A percentile compares a stretch with the other conserved stretches of the same genome.
Evolutionary conservation across 23 tunicate genomes (phyloP).

Genomic region (Ascidia mentula): DNA sequence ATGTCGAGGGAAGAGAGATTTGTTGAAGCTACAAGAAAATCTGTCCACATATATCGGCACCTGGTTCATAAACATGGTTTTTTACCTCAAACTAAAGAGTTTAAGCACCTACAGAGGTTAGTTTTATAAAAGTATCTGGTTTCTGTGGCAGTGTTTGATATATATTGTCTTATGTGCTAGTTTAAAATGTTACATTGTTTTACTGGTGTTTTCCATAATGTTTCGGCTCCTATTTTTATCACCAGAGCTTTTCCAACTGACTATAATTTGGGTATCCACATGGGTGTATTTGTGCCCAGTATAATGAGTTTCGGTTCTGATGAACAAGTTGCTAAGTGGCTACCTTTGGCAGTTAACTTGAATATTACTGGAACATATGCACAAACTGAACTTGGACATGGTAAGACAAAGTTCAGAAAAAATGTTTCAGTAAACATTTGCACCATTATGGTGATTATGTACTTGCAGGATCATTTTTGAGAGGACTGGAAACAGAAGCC

Average conservation of each 20-base stretch:
- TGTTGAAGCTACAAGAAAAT: constrained; percentile 27
- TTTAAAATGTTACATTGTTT: too few relatives aligned
- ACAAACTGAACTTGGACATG: constrained; percentile 95
- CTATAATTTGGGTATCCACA: constrained; percentile 38
- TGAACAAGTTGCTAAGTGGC: constrained; percentile 87
- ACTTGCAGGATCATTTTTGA: constrained; percentile 67
- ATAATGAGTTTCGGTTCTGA: constrained; percentile 58
- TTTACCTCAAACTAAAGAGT: constrained; percentile 3
- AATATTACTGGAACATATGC: constrained; percentile 88
- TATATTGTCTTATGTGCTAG: too few relatives aligned
- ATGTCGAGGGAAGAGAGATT: constrained; percentile 75
- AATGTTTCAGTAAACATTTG: too few relatives aligned
- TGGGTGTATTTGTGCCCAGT: constrained; percentile 65
- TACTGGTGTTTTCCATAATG: too few relatives aligned
- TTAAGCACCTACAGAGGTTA: constrained; percentile 24
- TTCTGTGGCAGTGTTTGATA: too few relatives aligned
- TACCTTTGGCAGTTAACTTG: constrained; percentile 55
- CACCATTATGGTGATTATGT: too few relatives aligned
- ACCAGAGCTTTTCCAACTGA: constrained; percentile 31
- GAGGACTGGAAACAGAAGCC: constrained; percentile 79
- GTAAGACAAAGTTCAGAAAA: constrained; percentile 25
- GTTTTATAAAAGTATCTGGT: too few relatives aligned
- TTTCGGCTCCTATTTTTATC: too few relatives aligned
- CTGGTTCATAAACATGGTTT: constrained; percentile 15
- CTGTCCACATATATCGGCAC: constrained; percentile 34